Evolutionary conservation across 1,140 invertebrate species (phyloP).

Genomic region (Doryteuthis pealeii): DNA sequence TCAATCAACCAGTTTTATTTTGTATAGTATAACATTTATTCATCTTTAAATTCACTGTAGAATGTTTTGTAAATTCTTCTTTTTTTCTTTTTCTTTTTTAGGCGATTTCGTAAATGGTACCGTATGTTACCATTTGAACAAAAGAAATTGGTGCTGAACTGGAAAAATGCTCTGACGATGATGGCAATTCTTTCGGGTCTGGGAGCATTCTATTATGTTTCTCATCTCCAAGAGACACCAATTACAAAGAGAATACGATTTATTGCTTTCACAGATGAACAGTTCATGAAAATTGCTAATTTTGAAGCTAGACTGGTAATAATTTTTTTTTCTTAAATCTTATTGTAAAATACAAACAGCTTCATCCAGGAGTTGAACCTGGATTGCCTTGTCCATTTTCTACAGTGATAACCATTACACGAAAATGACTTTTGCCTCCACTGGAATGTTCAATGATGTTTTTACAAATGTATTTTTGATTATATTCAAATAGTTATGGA

Average conservation of each 20-base stretch:
- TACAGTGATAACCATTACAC: background rate
- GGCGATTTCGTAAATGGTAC: conserved; percentile 63
- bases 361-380: too few relatives aligned
- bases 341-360: too few relatives aligned
- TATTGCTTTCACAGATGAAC: conserved; percentile 62
- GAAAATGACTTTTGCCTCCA: background rate
- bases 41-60: too few relatives aligned
- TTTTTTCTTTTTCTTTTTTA: conserved; percentile 17
- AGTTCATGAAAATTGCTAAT: conserved; percentile 60
- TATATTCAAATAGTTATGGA: too few relatives aligned
- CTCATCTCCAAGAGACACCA: conserved; percentile 63
- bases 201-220: conserved; percentile 57
- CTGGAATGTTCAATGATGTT: background rate
- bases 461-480: too few relatives aligned
- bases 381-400: too few relatives aligned
- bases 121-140: conserved; percentile 52
- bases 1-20: too few relatives aligned
- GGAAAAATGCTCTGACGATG: conserved; percentile 36
- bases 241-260: conserved; percentile 64
- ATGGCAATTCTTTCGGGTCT: conserved; percentile 16
- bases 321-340: background rate
- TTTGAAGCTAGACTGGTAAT: conserved; percentile 56
- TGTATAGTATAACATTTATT: too few relatives aligned
- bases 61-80: too few relatives aligned
- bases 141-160: conserved; percentile 41